Evolutionary conservation across 2,888 invertebrate species (phyloP).

Genomic region (Melanostoma mellinum): DNA sequence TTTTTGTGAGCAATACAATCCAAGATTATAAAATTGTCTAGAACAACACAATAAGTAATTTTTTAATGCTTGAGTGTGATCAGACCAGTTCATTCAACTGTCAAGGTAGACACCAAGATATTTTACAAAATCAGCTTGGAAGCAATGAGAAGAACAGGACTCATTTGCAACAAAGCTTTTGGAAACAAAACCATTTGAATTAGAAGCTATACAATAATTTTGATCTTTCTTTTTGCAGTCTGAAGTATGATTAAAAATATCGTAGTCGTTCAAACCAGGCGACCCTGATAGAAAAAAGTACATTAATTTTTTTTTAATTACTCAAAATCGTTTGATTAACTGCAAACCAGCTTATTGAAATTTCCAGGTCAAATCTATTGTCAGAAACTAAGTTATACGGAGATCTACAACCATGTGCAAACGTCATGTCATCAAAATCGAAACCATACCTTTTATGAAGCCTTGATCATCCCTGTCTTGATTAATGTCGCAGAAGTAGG

Average conservation of each 20-base stretch:
- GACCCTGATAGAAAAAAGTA: neutral
- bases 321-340: slow-evolving; percentile 15
- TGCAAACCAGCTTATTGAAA: slow-evolving; percentile 18
- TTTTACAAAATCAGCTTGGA: slow-evolving; percentile 10
- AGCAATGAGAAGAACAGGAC: neutral
- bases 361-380: slow-evolving; percentile 7
- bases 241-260: slow-evolving; percentile 6
- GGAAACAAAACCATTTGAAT: neutral
- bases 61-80: neutral
- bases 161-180: too few relatives aligned
- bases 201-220: too few relatives aligned
- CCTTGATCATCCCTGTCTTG: too few relatives aligned
- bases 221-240: neutral
- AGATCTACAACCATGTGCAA: slow-evolving; percentile 9
- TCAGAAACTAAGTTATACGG: slow-evolving; percentile 6
- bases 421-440: too few relatives aligned
- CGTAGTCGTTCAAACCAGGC: neutral
- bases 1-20: slow-evolving; percentile 11
- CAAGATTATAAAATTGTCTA: slow-evolving; percentile 18
- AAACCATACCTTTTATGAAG: too few relatives aligned
- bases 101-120: neutral
- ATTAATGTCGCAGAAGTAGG: too few relatives aligned
- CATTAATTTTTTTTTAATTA: slow-evolving; percentile 22
- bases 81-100: neutral
- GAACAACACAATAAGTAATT: slow-evolving; percentile 15